Conservation (phyloP, 30 jellyfish, hydroid and myxozoan genomes). For the Hydractinia echinata region DNA sequence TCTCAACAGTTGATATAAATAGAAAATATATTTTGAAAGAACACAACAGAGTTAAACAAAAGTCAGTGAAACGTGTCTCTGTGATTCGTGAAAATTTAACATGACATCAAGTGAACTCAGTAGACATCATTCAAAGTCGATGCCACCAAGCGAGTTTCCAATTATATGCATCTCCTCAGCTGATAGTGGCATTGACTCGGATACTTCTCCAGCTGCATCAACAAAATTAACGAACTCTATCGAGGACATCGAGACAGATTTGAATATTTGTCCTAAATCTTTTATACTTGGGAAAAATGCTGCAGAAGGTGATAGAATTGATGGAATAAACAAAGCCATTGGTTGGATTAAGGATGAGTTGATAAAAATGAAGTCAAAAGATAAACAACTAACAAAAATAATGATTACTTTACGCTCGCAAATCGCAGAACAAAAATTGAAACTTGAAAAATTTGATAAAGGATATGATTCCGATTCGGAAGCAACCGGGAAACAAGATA, state of each 20-base stretch:
- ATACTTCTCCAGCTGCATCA: background rate
- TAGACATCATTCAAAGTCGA: slow-evolving; percentile 3
- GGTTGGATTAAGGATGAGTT: slow-evolving; percentile 24
- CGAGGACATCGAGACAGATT: slow-evolving; percentile 6
- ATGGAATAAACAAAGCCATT: slow-evolving; percentile 21
- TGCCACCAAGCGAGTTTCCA: slow-evolving; percentile 18
- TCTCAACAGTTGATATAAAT: no score
- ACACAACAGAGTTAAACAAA: no score
- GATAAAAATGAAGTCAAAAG: slow-evolving; percentile 18
- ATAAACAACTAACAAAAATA: slow-evolving; percentile 16
- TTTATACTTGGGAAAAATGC: slow-evolving; percentile 12
- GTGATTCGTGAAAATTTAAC: no score
- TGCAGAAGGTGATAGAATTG: slow-evolving; percentile 15
- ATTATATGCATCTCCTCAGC: slow-evolving; percentile 10
- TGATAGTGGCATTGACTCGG: slow-evolving; percentile 33
- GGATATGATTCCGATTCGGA: slow-evolving; percentile 30
- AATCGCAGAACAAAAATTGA: slow-evolving; percentile 13
- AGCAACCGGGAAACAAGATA: background rate
- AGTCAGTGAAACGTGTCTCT: no score
- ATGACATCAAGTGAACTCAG: no score
- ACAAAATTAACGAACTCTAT: slow-evolving; percentile 7
- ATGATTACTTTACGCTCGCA: slow-evolving; percentile 12
- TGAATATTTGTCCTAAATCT: background rate
- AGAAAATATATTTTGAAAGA: no score
- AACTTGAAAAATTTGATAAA: background rate